phyloP scores from a whole-genome alignment of 2,797 vertebrate species.

The Arctocebus calabarensis region DNA sequence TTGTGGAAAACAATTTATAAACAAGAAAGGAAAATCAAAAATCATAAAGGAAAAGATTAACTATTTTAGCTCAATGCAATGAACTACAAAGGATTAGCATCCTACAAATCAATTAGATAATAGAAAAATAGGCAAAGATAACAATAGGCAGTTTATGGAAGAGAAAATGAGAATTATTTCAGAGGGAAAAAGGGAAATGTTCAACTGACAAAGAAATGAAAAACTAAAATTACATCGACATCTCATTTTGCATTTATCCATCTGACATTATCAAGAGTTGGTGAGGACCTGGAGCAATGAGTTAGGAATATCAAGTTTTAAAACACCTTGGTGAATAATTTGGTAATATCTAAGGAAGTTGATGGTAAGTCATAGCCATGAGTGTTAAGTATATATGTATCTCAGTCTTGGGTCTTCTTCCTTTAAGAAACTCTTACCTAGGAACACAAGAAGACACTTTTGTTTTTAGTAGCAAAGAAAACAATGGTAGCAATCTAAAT shows the following conservation, averaged over 20 bases:
- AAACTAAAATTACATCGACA: neutral
- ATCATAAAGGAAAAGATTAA: slow-evolving; percentile 58
- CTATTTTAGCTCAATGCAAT: neutral
- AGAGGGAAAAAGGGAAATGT: neutral
- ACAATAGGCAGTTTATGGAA: neutral
- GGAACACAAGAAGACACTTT: slow-evolving; percentile 1
- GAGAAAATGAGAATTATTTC: neutral
- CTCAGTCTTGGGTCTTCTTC: neutral
- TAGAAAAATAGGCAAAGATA: neutral
- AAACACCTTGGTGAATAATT: slow-evolving; percentile 11
- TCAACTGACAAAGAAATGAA: neutral
- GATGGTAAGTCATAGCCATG: neutral
- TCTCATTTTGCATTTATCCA: neutral
- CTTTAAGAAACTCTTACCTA: slow-evolving; percentile 42
- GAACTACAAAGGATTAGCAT: neutral
- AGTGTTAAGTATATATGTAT: neutral
- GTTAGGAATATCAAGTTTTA: neutral
- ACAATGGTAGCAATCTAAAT: neutral
- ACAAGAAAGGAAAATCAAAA: slow-evolving; percentile 49
- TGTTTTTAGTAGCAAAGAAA: slow-evolving; percentile 43
- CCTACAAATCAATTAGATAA: neutral
- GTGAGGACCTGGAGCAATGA: neutral
- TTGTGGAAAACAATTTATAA: neutral
- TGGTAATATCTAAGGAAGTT: neutral
- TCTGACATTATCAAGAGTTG: neutral